phyloP scores from a whole-genome alignment of 1,140 invertebrate genomes.

The Heliothis subflexa region DNA sequence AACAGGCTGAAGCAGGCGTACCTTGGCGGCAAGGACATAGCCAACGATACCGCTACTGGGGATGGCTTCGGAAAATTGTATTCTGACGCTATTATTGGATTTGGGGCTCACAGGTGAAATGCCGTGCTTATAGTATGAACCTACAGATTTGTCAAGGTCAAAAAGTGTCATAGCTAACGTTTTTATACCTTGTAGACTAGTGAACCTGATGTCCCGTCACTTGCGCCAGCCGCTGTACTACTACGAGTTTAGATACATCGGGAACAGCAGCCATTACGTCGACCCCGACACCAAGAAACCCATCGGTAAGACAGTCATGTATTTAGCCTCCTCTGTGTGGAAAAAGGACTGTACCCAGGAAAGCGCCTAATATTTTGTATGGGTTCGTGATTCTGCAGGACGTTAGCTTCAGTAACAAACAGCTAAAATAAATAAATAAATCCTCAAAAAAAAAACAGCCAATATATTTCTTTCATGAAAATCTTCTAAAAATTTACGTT shows the following conservation, averaged over 20 bases:
- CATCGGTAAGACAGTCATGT: conserved; percentile 48
- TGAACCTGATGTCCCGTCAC: conserved; percentile 58
- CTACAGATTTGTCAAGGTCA: no score
- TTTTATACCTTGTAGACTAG: conserved; percentile 48
- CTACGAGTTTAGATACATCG: conserved; percentile 62
- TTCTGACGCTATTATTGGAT: conserved; percentile 57
- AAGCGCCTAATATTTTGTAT: no score
- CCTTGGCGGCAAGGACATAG: conserved; percentile 45
- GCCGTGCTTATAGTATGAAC: no score
- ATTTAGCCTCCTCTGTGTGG: not conserved
- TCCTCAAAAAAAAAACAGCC: no score
- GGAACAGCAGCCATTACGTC: conserved; percentile 59
- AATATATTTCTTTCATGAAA: no score
- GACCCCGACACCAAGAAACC: conserved; percentile 60
- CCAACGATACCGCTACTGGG: conserved; percentile 49
- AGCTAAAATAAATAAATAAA: no score
- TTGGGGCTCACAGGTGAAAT: conserved; percentile 62
- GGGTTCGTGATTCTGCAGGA: no score
- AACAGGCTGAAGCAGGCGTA: conserved; percentile 51
- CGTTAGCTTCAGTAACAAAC: no score
- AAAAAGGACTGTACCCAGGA: not conserved
- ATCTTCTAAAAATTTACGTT: no score
- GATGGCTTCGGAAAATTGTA: conserved; percentile 58
- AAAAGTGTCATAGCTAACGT: not conserved
- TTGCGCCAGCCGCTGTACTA: conserved; percentile 57